Evolutionary conservation across 2,797 vertebrate genomes (phyloP), one percentile per base, ranked within the genome.

Genomic region (Notoglanidium macrostoma): DNA sequence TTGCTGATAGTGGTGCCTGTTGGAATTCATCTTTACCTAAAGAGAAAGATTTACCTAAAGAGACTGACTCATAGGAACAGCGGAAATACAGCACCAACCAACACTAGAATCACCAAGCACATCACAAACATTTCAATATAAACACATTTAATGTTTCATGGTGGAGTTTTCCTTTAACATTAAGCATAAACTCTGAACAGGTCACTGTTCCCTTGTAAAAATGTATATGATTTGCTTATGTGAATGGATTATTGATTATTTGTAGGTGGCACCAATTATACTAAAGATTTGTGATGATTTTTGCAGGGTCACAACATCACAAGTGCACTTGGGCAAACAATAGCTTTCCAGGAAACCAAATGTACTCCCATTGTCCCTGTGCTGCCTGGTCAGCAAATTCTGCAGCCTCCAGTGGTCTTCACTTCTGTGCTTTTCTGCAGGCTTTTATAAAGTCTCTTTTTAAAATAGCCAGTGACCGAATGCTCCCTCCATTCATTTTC

Each of bases 381-480:
- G 23, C 40, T 88, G 86, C 77, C 21, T 21, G 23, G 44, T 86
- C 88, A 87, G 49, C 26, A 68, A 8, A 2, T 87, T 84, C 68
- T 32, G 68, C 59, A 85, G 59, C 35, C 79, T 85, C n/a, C 57
- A 74, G 70, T 68, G 59, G 70, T 90, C 91, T 88, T 94, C 92
- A 91, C 90, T 88, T 86, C 70, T 88, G 86, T 84, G 88, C 90
- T 92, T 90, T 91, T 89, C 77, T 84, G 68, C 29, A 87, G 90
- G 92, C 93, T 94, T 79, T 94, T 94, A 92, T 94, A 95, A 94
- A 93, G 92, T 92, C 92, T 49, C 89, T 93, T 35, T 68, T 14
- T 35, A 68, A 93, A 94, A 93, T 91, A 92, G 91, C 91, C 86
- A 35, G 46, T 67, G 68, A 85, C 84, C 61, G 63, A 85, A n/a